Conservation (phyloP, 2,888 invertebrate genomes). For the Molorchus minor region DNA sequence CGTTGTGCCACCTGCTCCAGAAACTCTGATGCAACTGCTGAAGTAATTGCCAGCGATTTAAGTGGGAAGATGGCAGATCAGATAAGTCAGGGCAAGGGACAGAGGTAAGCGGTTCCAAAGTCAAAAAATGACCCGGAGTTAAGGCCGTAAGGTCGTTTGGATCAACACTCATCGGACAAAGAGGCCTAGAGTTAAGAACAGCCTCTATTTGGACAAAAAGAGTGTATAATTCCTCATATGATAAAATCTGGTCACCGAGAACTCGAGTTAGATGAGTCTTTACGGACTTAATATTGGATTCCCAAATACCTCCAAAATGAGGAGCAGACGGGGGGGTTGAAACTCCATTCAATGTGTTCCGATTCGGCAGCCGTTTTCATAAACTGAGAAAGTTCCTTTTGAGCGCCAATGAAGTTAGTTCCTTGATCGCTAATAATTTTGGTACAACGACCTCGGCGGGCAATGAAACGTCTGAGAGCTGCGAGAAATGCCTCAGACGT, state of each 20-base stretch:
- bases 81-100: too few relatives aligned
- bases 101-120: too few relatives aligned
- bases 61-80: too few relatives aligned
- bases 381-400: conserved; percentile 3
- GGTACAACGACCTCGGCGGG: conserved; percentile 24
- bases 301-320: neutral
- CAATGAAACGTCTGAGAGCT: conserved; percentile 24
- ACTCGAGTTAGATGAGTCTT: too few relatives aligned
- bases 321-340: neutral
- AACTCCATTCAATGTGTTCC: neutral
- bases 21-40: too few relatives aligned
- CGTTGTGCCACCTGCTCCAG: too few relatives aligned
- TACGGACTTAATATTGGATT: neutral
- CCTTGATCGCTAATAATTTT: too few relatives aligned
- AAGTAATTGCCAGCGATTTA: too few relatives aligned
- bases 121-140: too few relatives aligned
- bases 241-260: neutral
- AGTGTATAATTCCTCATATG: too few relatives aligned
- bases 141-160: too few relatives aligned
- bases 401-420: conserved; percentile 35
- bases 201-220: too few relatives aligned
- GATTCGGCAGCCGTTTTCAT: conserved; percentile 7
- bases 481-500: conserved; percentile 43
- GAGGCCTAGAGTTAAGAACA: neutral
- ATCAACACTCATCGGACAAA: neutral